Evolutionary conservation across 2,797 vertebrate species (phyloP).

Genomic region (Pteronotus mesoamericanus): DNA sequence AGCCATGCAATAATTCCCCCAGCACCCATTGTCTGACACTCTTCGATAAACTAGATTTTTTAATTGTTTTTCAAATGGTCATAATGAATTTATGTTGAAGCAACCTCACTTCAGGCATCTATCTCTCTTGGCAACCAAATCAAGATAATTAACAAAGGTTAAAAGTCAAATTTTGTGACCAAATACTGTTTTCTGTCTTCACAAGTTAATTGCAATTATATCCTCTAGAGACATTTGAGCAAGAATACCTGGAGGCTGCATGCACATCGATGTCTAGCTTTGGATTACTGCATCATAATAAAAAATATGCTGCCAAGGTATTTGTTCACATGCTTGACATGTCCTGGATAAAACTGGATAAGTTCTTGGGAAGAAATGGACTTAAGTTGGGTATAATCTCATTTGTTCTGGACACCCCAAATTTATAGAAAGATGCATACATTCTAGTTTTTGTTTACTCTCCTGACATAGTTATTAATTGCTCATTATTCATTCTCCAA

Average conservation of each 20-base stretch:
- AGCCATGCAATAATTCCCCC: background rate
- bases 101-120: background rate
- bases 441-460: background rate
- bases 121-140: background rate
- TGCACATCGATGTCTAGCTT: background rate
- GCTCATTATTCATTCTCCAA: background rate
- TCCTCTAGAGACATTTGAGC: background rate
- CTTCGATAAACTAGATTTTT: background rate
- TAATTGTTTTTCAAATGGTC: background rate
- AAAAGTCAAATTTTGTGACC: background rate
- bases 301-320: background rate
- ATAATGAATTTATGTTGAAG: background rate
- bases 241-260: background rate
- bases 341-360: background rate
- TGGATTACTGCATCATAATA: background rate
- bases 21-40: background rate
- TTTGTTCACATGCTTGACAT: background rate
- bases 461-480: background rate
- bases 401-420: background rate
- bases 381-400: background rate
- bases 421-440: background rate
- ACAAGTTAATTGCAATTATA: background rate
- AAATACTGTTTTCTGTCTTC: background rate
- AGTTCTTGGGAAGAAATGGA: background rate
- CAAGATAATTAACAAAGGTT: background rate